Percentiles rank a stretch among this genome's conserved stretches.
phyloP scores from a whole-genome alignment of 2,113 vertebrate species.

The Carettochelys insculpta region DNA sequence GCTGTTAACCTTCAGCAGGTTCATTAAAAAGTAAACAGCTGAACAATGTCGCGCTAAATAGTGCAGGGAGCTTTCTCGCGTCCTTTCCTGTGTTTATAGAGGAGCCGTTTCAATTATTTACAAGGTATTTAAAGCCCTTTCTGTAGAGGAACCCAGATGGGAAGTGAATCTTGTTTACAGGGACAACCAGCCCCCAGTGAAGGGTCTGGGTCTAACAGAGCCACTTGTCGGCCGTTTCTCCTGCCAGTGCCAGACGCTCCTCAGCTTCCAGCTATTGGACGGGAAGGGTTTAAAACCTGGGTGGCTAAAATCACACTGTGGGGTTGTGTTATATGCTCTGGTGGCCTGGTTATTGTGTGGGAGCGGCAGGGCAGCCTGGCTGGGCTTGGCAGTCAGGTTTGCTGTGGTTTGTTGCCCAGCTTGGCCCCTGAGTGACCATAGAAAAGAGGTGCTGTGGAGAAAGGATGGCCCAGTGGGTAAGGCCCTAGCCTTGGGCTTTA shows the following conservation, averaged over 20 bases:
- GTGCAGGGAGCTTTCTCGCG: background rate
- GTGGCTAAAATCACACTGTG: background rate
- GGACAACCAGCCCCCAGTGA: background rate
- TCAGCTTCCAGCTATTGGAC: background rate
- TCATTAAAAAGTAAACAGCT: conserved; percentile 41
- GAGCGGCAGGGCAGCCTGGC: background rate
- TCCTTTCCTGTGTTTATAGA: conserved; percentile 11
- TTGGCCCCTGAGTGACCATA: background rate
- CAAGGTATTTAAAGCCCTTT: background rate
- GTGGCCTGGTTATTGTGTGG: background rate
- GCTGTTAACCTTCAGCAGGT: background rate
- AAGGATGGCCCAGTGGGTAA: background rate
- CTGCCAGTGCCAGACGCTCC: rapidly evolving
- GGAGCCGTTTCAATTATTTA: conserved; percentile 32
- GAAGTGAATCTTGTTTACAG: background rate
- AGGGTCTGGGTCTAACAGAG: background rate
- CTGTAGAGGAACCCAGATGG: background rate
- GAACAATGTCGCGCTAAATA: background rate
- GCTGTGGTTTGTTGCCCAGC: background rate
- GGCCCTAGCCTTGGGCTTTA: background rate
- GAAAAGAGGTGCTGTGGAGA: background rate
- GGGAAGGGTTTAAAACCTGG: background rate
- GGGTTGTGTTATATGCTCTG: rapidly evolving
- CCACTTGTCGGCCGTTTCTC: background rate
- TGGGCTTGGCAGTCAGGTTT: background rate